Evolutionary conservation across 2,113 vertebrate species (phyloP).

Genomic region (Ceyx margarethae): DNA sequence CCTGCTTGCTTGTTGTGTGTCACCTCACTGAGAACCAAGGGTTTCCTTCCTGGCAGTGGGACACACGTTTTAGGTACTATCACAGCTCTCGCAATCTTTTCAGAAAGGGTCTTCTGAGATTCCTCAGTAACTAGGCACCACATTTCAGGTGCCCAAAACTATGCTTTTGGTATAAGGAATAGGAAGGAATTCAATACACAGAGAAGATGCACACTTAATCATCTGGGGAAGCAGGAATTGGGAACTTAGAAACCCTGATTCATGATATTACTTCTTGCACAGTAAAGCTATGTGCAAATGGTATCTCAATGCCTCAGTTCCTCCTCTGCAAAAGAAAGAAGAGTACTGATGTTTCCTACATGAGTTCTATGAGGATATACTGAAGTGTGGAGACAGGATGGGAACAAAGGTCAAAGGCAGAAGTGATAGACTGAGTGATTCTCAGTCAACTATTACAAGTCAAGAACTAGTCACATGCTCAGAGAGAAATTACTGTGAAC

Average conservation of each 20-base stretch:
- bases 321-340: background rate
- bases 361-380: background rate
- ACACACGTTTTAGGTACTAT: background rate
- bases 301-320: background rate
- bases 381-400: background rate
- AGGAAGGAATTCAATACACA: background rate
- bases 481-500: background rate
- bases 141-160: background rate
- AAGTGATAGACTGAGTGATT: background rate
- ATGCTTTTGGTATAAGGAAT: background rate
- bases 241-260: background rate
- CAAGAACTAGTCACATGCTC: background rate
- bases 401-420: background rate
- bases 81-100: background rate
- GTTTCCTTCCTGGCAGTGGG: background rate
- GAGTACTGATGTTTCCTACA: background rate
- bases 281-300: background rate
- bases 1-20: background rate
- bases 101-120: background rate
- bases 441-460: background rate
- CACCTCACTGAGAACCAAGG: background rate
- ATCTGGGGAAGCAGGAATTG: background rate
- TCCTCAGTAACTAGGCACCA: background rate
- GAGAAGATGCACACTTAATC: background rate
- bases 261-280: background rate